phyloP scores from a whole-genome alignment of 2,888 invertebrate genomes.

The Dolichopus griseipennis region DNA sequence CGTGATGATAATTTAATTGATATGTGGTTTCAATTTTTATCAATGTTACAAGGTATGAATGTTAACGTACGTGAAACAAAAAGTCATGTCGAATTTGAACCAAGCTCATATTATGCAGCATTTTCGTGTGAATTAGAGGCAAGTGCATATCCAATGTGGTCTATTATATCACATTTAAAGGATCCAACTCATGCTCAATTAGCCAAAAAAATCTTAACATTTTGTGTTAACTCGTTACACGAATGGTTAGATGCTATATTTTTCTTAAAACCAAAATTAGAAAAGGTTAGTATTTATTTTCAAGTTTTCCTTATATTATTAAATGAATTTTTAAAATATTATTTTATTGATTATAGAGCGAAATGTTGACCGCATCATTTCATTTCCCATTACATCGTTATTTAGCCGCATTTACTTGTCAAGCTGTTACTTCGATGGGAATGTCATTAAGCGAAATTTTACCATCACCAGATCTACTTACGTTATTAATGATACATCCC shows the following conservation, averaged over 20 bases:
- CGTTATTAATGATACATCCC: conserved; percentile 82
- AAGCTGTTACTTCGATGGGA: conserved; percentile 73
- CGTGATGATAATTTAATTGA: conserved; percentile 80
- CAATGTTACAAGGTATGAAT: conserved; percentile 97
- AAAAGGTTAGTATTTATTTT: conserved; percentile 43
- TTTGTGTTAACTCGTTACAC: conserved; percentile 68
- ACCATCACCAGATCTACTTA: conserved; percentile 68
- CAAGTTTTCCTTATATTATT: not conserved
- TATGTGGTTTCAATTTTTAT: conserved; percentile 92
- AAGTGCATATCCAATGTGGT: conserved; percentile 97
- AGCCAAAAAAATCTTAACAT: conserved; percentile 65
- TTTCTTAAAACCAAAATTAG: conserved; percentile 57
- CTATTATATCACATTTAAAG: conserved; percentile 78
- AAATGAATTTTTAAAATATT: not conserved
- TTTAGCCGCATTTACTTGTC: conserved; percentile 76
- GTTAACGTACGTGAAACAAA: conserved; percentile 84
- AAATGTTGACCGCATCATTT: conserved; percentile 83
- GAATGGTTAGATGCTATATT: conserved; percentile 84
- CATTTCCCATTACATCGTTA: conserved; percentile 95
- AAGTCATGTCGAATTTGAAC: conserved; percentile 93
- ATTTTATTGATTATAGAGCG: conserved; percentile 49
- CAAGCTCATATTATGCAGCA: conserved; percentile 93
- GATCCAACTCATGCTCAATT: conserved; percentile 63
- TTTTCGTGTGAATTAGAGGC: conserved; percentile 96
- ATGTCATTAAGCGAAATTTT: conserved; percentile 68